Evolutionary conservation across 2,797 vertebrate genomes (phyloP), one percentile per base, ranked within the genome.

Genomic region (Taenioides sp.): DNA sequence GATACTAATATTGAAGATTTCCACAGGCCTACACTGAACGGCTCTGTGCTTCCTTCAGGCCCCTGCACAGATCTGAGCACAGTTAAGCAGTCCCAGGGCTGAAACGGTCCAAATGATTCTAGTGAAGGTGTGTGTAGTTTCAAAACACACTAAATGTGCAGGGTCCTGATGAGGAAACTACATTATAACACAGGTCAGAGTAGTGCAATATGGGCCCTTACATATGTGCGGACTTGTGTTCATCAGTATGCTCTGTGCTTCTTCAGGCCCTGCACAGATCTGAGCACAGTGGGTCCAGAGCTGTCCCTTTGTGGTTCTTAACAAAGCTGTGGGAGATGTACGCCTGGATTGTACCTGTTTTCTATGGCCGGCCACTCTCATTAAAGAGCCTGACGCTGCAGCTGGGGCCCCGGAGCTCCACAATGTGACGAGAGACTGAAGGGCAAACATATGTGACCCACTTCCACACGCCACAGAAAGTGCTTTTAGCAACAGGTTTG

Each of bases 361-460:
- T 93, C 91, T 91, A 93, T 93, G 93, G 93, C 91, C 88, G 88
- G 91, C 90, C 90, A 92, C 93, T 93, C 93, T 94, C 93, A 94
- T 93, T 94, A 93, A 93, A 91, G 94, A 75, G 84, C 91, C 88
- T 79, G 84, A 92, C 92, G 90, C 88, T 89, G 90, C 94, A 94
- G 93, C 92, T 95, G 94, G 91, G 93, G 90, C 93, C 91, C 91
- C 86, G 57, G 72, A 71, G 54, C 69, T 83, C 86, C 89, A 93
- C 92, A 94, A 93, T 90, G 92, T 90, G 93, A 89, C 77, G 84
- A 80, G 79, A 83, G 83, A 82, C 90, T 92, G 91, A 92, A 92
- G 92, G 92, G 93, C 93, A 94, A 93, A 92, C 93, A 94, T 91
- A 93, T 92, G 93, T 89, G 92, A 94, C 92, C 92, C 88, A 90